Base-by-base conservation (phyloP, 2,888 invertebrate species). In the Drymonia ruficornis region DNA sequence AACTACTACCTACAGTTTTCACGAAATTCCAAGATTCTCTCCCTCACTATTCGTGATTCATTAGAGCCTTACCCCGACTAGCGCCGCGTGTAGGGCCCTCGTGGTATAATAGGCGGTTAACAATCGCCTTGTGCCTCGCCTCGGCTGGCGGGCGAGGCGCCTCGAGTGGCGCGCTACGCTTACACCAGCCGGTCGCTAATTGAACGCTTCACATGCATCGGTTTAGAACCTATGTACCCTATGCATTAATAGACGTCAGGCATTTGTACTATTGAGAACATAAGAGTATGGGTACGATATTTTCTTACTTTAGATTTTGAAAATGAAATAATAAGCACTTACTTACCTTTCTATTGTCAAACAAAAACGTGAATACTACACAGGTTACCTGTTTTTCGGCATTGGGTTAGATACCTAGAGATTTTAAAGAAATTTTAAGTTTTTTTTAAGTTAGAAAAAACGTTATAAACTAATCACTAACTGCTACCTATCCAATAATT, bases 71-170 rank as follows among this genome's bases (percentile, higher is more conserved):
- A 49, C 49, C 49, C 60, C 61, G 59, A 55, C 61, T 53, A 76
- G 76, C 51, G 78, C n/a, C 28, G 45, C n/a, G 56, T 76, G 70
- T 70, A 83, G 81, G 47, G 75, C 73, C 40, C 86, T 87, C 61
- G 70, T 76, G 55, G 58, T 58, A 79, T 86, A 89, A 87, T 86
- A 80, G 86, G 65, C 78, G 78, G 82, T 83, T 85, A 85, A 86
- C 87, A 82, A 83, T 81, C 78, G 77, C 77, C 81, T 81, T 78
- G 80, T 69, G 70, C 69, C 64, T 63, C 57, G 60, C 55, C 58
- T 59, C 51, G 53, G 48, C 56, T 54, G 54, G 58, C 40, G 51
- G 54, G 46, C 44, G 50, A 52, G 66, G 65, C 66, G 67, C 65
- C 66, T 70, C 67, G 58, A 70, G 71, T 66, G 70, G 61, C 56